Percentiles rank a stretch among this genome's conserved stretches.
These are phyloP conservation scores for Scartelaos histophorus DNA, from an alignment of 2,113 vertebrate genomes.

Conservation along the genomic window DNA sequence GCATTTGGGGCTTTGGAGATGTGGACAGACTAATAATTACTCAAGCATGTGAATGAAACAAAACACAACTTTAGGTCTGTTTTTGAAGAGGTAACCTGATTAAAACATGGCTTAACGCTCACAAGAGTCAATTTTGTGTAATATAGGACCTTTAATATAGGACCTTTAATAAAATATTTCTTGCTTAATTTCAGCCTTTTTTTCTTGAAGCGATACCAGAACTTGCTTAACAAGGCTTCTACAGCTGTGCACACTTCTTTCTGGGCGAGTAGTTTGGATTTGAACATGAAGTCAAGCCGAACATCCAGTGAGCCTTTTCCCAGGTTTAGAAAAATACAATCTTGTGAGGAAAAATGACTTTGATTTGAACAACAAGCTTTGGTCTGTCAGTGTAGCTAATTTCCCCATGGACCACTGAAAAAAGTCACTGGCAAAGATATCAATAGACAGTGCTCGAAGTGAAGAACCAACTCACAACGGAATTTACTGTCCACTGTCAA, in stretches of 20 bases:
- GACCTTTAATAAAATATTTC: too few species aligned
- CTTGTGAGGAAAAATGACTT: constrained; percentile 6
- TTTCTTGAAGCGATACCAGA: background rate
- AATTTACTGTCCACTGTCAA: background rate
- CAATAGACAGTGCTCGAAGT: background rate
- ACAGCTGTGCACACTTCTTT: background rate
- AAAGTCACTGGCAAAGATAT: constrained; percentile 1
- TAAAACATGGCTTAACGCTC: too few species aligned
- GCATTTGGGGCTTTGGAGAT: too few species aligned
- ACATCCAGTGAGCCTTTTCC: constrained; percentile 4
- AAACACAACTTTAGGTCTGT: too few species aligned
- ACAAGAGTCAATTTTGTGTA: too few species aligned
- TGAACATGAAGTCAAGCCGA: background rate
- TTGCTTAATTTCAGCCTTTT: too few species aligned
- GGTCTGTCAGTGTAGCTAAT: background rate
- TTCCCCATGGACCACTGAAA: background rate
- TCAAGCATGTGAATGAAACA: too few species aligned
- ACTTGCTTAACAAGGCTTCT: background rate
- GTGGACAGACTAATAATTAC: too few species aligned
- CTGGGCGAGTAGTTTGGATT: background rate
- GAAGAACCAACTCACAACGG: background rate
- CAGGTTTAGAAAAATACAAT: background rate
- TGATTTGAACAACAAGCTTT: constrained; percentile 2
- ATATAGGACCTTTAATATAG: too few species aligned
- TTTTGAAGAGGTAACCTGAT: too few species aligned